These are phyloP conservation scores for Brachionus koreanus DNA, from an alignment of 1,140 invertebrate species.

Conservation along the genomic window DNA sequence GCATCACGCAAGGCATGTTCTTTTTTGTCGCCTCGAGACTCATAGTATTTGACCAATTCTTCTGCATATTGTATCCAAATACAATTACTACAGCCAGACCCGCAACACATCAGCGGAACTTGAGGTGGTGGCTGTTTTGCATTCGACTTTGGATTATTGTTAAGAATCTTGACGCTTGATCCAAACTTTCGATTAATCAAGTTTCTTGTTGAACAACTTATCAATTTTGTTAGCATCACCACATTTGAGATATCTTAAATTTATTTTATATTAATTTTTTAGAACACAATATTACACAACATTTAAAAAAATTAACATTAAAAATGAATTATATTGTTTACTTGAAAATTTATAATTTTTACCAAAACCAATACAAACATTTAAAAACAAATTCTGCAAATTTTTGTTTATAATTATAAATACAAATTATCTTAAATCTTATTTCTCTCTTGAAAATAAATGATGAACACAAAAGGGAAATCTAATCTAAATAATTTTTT, in stretches of 20 bases:
- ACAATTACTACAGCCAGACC: slow-evolving; percentile 19
- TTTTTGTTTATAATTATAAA: background rate
- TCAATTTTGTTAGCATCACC: background rate
- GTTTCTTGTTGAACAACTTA: background rate
- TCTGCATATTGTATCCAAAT: slow-evolving; percentile 36
- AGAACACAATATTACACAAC: background rate
- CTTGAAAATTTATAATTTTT: no score
- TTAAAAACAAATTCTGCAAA: background rate
- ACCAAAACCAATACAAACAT: background rate
- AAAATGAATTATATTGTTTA: no score
- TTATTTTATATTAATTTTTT: background rate
- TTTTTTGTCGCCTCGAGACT: background rate
- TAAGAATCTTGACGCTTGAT: background rate
- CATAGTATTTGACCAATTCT: slow-evolving; percentile 25
- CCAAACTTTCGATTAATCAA: background rate
- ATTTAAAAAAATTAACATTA: background rate
- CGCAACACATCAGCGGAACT: slow-evolving; percentile 29
- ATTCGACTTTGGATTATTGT: background rate
- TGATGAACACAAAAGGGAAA: no score
- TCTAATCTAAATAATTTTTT: no score
- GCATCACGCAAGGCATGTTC: background rate
- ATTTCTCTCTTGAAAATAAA: no score
- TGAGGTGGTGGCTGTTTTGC: background rate
- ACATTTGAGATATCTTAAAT: background rate
- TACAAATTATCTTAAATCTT: no score